Evolutionary conservation across 2,797 vertebrate species (phyloP), one percentile per base, ranked within the genome.

Genomic region (Myotis myotis): DNA sequence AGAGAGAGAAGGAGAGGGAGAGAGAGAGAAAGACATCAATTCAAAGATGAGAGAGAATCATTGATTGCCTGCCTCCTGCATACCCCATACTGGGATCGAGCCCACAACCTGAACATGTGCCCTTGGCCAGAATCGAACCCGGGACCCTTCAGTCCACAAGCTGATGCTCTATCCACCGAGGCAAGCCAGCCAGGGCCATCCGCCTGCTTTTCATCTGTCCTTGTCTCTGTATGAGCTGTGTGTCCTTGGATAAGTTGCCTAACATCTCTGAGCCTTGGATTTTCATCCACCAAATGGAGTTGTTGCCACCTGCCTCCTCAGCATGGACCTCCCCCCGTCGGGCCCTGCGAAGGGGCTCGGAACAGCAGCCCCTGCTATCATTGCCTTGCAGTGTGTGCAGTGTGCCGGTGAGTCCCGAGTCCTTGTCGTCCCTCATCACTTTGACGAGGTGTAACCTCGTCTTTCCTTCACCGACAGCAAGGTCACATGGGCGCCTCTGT

Each of bases 371-470:
- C 6, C 41, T n/a, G 3, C 51, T 17, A 4, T 53, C 3, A 36
- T 0, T 15, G 9, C 23, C 47, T 79, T 19, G 13, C 10, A 51
- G 0, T 47, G 30, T 36, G 8, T 33, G 13, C 10, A 51, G 0
- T 53, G 30, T n/a, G 8, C 30, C 12, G 0, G 47, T 15, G 55
- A 53, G 13, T 30, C 20, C 36, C 62, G 19, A 88, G 88, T 78
- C 15, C 19, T 8, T 11, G 38, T 53, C 22, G 12, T 68, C 22
- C 71, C 86, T 60, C 6, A 72, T 64, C 25, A n/a, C 36, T 82
- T 66, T 30, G 11, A 83, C 20, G 28, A 72, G 20, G 30, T 30
- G 15, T 41, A 28, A 25, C 41, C 25, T 81, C 25, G 74, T 55
- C 53, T 8, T 72, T 15, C 53, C 10, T 72, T 15, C 19, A 17